Evolutionary conservation across 2,113 vertebrate genomes (phyloP), one percentile per base, ranked within the genome.

Genomic region (Barbus barbus): DNA sequence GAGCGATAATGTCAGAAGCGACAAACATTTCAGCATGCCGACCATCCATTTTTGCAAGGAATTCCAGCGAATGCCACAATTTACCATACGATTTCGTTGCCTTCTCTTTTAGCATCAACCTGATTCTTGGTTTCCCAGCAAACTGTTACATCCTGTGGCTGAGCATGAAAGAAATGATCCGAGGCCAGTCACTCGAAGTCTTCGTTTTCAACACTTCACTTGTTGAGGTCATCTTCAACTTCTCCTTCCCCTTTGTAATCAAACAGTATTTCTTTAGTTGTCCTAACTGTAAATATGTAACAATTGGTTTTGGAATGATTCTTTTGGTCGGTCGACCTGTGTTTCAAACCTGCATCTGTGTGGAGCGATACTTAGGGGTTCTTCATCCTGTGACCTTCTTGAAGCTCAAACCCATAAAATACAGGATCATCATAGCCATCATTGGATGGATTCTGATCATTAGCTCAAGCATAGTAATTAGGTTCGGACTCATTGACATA

Each of bases 141-240:
- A 56, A 86, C 13, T 13, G 61, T 16, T 83, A 83, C 51, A 71
- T 86, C 61, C 26, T 86, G 69, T 16, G 69, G 44, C 58, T 83
- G 56, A 67, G 11, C 46, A 22, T 58, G 41, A 83, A 22, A 22
- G 24, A 60, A 20, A 26, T 26, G 14, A 26, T 78, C 18, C 51
- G 31, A n/a, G 53, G 53, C 38, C 48, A 78, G 20, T 38, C 48
- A 4, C 9, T 38, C 2, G 31, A 78, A 9, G 31, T 78, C 75
- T 78, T 78, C 6, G 4, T 56, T 2, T 78, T 78, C 75, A 78
- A 78, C 31, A 8, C 75, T 4, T 56, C 75, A 6, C 51, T 78
- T 11, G 5, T n/a, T 2, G 75, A 78, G 18, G 31, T 60, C 2
- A 3, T 60, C 75, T 60, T 60, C 22, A 78, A 38, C 31, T 22